Evolutionary conservation across 2,888 invertebrate species (phyloP), one percentile per base, ranked within the genome.

Genomic region (Calameuta pallipes): DNA sequence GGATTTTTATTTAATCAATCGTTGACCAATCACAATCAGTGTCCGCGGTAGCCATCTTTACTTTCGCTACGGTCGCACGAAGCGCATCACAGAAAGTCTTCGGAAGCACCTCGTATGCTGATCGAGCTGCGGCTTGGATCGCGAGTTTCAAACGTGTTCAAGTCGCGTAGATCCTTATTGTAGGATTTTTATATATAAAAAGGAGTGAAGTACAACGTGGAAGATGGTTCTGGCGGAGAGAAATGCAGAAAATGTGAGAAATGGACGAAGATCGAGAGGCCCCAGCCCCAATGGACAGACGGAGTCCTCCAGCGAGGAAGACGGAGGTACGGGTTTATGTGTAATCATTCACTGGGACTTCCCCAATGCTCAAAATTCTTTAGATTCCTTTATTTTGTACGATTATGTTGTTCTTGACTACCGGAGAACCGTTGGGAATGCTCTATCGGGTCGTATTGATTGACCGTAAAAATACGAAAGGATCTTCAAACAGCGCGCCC

Each of bases 151-250:
- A 79, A 74, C 78, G 71, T 74, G 73, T 76, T 70, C 56, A 31
- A 76, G 33, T 76, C 78, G 74, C 71, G 68, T 11, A 36, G 75
- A 76, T 76, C 71, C 31, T 31, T 34, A n/a, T n/a, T 73, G 30
- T 31, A 35, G 75, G 75, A 75, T 75, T 73, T 74, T 68, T 36
- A 70, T 71, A 71, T 23, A 41, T 33, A 35, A 68, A 77, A 69
- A 73, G 34, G 12, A 30, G 36, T 36, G 23, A 68, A 30, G 31
- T 74, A 74, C 41, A 83, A 70, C 69, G 74, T 68, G 41, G 86
- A 94, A 93, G 92, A 97, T 98, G 97, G 97, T 98, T 91, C 94
- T 97, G 92, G 96, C 97, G 56, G 97, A 98, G 92, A 95, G 97
- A 93, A 97, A 96, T 93, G 94, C 94, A 87, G 97, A 97, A 92